Base-by-base conservation (phyloP, 2,888 invertebrate genomes). In the Tenthredo amoena region DNA sequence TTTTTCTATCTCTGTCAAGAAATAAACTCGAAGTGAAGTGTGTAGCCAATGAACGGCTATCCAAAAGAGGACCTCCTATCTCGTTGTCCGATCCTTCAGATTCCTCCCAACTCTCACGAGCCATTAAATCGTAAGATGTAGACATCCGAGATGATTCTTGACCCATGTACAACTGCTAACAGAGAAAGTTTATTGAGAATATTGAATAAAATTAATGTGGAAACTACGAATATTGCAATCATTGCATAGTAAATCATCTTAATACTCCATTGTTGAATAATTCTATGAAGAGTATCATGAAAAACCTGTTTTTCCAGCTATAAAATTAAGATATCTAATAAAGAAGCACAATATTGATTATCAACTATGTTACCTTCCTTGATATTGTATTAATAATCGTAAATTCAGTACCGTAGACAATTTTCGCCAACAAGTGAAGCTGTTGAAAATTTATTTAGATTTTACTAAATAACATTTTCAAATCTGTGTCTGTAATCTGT, bases 21-120 rank as follows among this genome's bases (percentile, higher is more conserved):
- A 93, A 93, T 34, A 93, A 88, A 83, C 93, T 93, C 7, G 93
- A 93, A 7, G 93, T 93, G 84, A 93, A 93, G 86, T 93, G 92
- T 18, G 93, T 93, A 0, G 94, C 93, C 21, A 93, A 88, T 0
- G 93, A 93, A 84, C 93, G 91, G 71, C 93, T 93, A 86, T 93
- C 93, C 84, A 93, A 86, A 4, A 93, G 87, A 5, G 93, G 93
- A 3, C 92, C 93, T 21, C 91, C 91, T 65, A 91, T 89, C 84
- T 93, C 95, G 85, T 94, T 94, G 87, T 96, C 96, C 0, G 96
- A 96, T n/a, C 95, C 95, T 90, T 96, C 96, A 0, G 96, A 96
- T 86, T 95, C 95, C 87, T 94, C 95, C 96, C 96, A 96, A 90
- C 95, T 95, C 92, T 96, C 96, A 0, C 96, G 94, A 1, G 96